These are phyloP conservation scores for Gracilinanus agilis DNA, from an alignment of 2,113 vertebrate species.

Conservation along the genomic window DNA sequence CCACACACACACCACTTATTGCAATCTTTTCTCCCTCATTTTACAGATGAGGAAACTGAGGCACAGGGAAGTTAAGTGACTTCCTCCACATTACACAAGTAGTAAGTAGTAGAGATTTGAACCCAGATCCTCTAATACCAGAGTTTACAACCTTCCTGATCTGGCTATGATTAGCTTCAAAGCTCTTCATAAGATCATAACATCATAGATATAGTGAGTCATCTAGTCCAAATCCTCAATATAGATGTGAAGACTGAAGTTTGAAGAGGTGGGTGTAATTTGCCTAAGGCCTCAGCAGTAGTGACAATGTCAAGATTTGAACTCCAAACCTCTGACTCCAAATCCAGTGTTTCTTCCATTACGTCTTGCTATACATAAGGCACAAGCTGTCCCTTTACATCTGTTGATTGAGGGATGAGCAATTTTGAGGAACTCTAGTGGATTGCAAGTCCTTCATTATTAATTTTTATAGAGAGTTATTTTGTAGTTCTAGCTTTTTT, in stretches of 20 bases:
- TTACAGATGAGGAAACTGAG: not conserved
- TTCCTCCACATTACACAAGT: not conserved
- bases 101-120: not conserved
- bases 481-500: slow-evolving; percentile 54
- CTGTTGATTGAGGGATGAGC: not conserved
- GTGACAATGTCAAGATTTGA: not conserved
- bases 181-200: not conserved
- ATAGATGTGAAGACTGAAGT: not conserved
- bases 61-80: not conserved
- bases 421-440: slow-evolving; percentile 57
- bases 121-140: not conserved
- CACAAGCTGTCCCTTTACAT: not conserved
- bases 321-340: not conserved
- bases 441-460: slow-evolving; percentile 65
- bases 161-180: not conserved
- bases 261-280: not conserved
- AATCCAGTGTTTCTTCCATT: not conserved
- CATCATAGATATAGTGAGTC: not conserved
- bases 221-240: not conserved
- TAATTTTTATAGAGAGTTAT: slow-evolving; percentile 76
- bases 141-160: not conserved
- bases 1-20: not conserved
- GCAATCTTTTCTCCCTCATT: not conserved
- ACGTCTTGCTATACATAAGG: not conserved
- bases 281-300: not conserved